Base-by-base conservation (phyloP, 2,113 vertebrate species). In the Leptocoma aspasia region DNA sequence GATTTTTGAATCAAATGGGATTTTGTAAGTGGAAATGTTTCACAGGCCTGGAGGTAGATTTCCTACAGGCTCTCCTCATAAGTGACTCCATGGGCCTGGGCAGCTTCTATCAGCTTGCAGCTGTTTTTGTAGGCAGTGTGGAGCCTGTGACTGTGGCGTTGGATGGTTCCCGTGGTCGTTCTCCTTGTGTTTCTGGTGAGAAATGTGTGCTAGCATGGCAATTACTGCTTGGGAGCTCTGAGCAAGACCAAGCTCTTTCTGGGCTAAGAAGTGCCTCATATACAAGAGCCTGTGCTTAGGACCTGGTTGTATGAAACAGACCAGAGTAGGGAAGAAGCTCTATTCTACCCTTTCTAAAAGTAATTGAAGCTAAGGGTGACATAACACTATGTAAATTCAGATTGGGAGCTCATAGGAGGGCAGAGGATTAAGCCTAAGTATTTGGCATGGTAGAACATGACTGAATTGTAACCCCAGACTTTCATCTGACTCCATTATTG, bases 111-210 rank as follows among this genome's bases (percentile, higher is more conserved):
- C 35, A 59, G 28, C 28, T 85, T 49, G 27, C 33, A 35, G 21
- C 10, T 57, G 47, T 44, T 78, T 23, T 27, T n/a, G 37, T 50
- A 35, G 23, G 23, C 49, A 31, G 5, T 4, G 13, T 0, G 0
- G 69, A 89, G n/a, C 30, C 33, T 70, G 11, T 59, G 56, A 41
- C 5, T 5, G 7, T 1, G 3, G 47, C 8, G 4, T 1, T 79
- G 18, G 24, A 20, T 31, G 13, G 6, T 37, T 42, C 42, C 0
- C 3, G 14, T 73, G 5, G 4, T 41, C 16, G 16, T 1, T 79
- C 24, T 72, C 24, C 39, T 39, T 30, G 21, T 82, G 39, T 22
- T 24, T n/a, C 28, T 77, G 37, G 27, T 33, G 73, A 47, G 42
- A 75, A 60, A 19, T 27, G 9, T 0, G 0, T 84, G 30, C 70